phyloP scores from a whole-genome alignment of 2,888 invertebrate genomes.

The Dasysyrphus tricinctus region DNA sequence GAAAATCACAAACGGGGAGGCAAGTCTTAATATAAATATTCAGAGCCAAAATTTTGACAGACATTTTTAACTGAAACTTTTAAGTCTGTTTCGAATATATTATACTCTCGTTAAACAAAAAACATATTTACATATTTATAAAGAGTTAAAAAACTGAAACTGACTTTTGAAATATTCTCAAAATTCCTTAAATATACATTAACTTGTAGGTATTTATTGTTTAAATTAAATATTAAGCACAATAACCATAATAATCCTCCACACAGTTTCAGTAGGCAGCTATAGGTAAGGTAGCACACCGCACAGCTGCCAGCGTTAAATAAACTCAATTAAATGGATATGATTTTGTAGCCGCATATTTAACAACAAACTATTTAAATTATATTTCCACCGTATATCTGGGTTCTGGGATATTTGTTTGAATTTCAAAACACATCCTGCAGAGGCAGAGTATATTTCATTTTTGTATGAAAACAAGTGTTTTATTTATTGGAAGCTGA shows the following conservation, averaged over 20 bases:
- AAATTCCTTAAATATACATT: not conserved
- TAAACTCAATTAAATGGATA: conserved; percentile 61
- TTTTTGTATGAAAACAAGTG: conserved; percentile 25
- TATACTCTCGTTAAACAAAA: too few relatives aligned
- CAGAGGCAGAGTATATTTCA: conserved; percentile 27
- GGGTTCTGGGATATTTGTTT: conserved; percentile 19
- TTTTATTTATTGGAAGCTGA: conserved; percentile 32
- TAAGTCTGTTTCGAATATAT: too few relatives aligned
- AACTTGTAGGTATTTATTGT: not conserved
- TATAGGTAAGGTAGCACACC: not conserved
- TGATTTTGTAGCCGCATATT: conserved; percentile 65
- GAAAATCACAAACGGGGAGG: too few relatives aligned
- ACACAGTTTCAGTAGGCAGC: conserved; percentile 14
- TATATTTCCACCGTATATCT: conserved; percentile 21
- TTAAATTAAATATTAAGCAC: not conserved
- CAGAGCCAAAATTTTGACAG: too few relatives aligned
- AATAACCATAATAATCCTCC: conserved; percentile 22
- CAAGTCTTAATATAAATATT: too few relatives aligned
- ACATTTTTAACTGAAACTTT: too few relatives aligned
- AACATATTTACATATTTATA: too few relatives aligned
- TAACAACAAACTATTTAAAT: conserved; percentile 65
- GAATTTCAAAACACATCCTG: conserved; percentile 32
- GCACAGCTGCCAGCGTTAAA: conserved; percentile 37
- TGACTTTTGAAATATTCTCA: not conserved
- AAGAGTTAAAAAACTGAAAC: too few relatives aligned